Evolutionary conservation across 1,140 invertebrate species (phyloP).

Genomic region (Diachasma alloeum): DNA sequence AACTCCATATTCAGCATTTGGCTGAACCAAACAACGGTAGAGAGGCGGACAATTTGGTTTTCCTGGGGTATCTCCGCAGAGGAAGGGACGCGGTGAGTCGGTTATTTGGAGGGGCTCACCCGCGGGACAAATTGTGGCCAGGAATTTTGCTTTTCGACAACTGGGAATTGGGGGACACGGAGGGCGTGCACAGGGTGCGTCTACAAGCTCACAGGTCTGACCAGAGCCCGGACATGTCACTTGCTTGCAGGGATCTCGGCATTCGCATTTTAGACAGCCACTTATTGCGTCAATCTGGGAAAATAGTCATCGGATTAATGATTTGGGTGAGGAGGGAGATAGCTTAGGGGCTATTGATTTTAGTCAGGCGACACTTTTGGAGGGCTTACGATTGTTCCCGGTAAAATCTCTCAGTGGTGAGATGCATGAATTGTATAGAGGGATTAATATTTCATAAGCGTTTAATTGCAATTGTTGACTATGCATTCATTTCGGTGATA

Average conservation of each 20-base stretch:
- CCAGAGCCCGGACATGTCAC: conserved; percentile 76
- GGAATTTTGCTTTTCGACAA: conserved; percentile 71
- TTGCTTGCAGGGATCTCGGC: conserved; percentile 79
- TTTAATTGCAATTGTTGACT: too few species aligned
- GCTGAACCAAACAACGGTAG: conserved; percentile 80
- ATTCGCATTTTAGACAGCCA: conserved; percentile 83
- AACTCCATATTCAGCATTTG: conserved; percentile 84
- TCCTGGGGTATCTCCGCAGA: conserved; percentile 81
- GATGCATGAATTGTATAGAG: neutral
- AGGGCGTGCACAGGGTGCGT: conserved; percentile 77
- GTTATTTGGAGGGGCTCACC: conserved; percentile 83
- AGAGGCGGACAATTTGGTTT: conserved; percentile 84
- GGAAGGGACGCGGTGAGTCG: conserved; percentile 78
- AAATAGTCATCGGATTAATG: neutral
- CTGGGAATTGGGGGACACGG: conserved; percentile 85
- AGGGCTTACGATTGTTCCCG: neutral
- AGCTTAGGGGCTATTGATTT: too few species aligned
- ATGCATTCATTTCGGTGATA: too few species aligned
- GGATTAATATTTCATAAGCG: neutral
- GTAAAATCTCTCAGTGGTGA: too few species aligned
- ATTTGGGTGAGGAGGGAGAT: too few species aligned
- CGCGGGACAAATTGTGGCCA: conserved; percentile 79
- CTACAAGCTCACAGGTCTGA: conserved; percentile 79
- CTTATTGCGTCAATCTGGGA: conserved; percentile 61
- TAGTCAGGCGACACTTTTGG: too few species aligned